Evolutionary conservation across 2,113 vertebrate species (phyloP).

Genomic region (Dasyprocta punctata): DNA sequence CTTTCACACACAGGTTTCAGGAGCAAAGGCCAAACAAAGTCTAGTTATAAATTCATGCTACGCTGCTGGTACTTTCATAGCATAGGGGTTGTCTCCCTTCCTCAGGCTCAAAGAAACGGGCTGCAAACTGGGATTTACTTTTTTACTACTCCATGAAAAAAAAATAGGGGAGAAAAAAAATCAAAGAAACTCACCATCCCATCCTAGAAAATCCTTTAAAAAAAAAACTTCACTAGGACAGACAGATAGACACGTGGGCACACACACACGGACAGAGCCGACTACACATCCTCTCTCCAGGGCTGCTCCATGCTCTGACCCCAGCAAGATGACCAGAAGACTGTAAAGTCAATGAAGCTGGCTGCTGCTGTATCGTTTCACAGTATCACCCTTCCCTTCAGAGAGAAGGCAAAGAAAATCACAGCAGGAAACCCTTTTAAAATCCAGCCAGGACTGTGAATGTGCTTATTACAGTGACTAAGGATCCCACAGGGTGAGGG

Average conservation of each 20-base stretch:
- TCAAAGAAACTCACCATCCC: neutral
- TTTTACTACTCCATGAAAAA: neutral
- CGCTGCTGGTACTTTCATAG: neutral
- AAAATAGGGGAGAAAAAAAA: neutral
- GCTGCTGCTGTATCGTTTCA: neutral
- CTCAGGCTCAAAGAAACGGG: slow-evolving; percentile 23
- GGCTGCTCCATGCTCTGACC: neutral
- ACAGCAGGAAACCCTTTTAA: neutral
- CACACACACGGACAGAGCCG: neutral
- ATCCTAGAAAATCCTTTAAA: neutral
- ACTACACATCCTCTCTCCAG: neutral
- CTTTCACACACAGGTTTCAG: neutral
- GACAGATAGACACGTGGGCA: neutral
- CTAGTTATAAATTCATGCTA: neutral
- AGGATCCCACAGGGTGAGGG: neutral
- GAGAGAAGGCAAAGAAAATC: neutral
- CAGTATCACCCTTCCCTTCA: neutral
- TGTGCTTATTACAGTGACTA: neutral
- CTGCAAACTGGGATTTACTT: neutral
- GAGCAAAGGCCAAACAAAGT: neutral
- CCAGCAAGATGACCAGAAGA: neutral
- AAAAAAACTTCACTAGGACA: neutral
- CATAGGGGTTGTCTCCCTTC: neutral
- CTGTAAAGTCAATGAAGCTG: neutral
- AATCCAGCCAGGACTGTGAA: neutral